These are phyloP conservation scores for Tubulanus polymorphus DNA, from an alignment of 2,888 invertebrate species.

Conservation along the genomic window DNA sequence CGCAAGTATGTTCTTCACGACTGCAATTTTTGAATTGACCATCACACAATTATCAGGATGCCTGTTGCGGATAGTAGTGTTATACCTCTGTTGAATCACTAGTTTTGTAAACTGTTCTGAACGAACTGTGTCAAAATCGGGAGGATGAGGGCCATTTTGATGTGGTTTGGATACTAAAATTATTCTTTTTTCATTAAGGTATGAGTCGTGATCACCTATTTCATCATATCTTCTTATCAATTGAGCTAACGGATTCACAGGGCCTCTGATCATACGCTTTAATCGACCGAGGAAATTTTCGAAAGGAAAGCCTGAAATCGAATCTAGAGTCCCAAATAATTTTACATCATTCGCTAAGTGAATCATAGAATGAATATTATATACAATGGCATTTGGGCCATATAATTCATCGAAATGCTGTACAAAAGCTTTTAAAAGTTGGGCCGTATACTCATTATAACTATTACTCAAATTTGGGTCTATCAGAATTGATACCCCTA, in stretches of 20 bases:
- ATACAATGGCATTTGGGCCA: constrained; percentile 20
- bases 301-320: constrained; percentile 16
- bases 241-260: constrained; percentile 15
- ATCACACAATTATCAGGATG: too few species aligned
- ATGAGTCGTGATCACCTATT: too few species aligned
- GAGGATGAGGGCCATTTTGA: too few species aligned
- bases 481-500: constrained; percentile 14
- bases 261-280: constrained; percentile 12
- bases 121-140: too few species aligned
- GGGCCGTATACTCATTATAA: constrained; percentile 16
- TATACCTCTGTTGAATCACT: too few species aligned
- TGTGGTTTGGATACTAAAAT: too few species aligned
- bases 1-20: too few species aligned
- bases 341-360: constrained; percentile 17
- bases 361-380: constrained; percentile 17
- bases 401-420: constrained; percentile 9
- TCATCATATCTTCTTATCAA: constrained; percentile 5
- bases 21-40: too few species aligned
- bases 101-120: too few species aligned
- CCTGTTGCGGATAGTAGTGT: too few species aligned
- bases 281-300: constrained; percentile 19
- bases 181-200: too few species aligned
- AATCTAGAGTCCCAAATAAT: constrained; percentile 16
- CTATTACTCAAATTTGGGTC: not conserved
- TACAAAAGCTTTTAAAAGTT: constrained; percentile 17